Conservation (phyloP, 1,140 invertebrate species). For the Drosophila seguyi region DNA sequence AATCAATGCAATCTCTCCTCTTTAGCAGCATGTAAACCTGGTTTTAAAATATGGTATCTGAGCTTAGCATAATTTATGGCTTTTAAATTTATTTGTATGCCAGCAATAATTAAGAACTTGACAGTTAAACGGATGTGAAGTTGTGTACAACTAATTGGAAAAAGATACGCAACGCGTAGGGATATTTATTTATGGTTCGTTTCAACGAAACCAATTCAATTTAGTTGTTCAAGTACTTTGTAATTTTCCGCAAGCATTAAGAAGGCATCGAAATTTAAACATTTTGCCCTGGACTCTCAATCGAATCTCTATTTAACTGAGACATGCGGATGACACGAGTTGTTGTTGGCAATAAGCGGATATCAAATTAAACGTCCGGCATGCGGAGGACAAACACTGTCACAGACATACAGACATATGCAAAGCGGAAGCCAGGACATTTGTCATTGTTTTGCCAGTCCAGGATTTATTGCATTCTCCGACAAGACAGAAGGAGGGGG, state of each 20-base stretch:
- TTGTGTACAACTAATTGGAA: conserved; percentile 29
- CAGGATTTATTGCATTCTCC: conserved; percentile 76
- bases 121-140: conserved; percentile 32
- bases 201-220: conserved; percentile 1
- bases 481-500: conserved; percentile 14
- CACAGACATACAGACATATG: conserved; percentile 39
- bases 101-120: conserved; percentile 25
- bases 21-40: not conserved
- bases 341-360: conserved; percentile 49
- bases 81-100: conserved; percentile 10
- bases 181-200: not conserved
- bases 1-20: too few species aligned
- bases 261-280: conserved; percentile 5
- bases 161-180: conserved; percentile 1
- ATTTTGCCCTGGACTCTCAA: conserved; percentile 33
- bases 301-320: conserved; percentile 38
- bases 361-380: conserved; percentile 75
- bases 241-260: conserved; percentile 1
- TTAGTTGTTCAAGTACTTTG: not conserved
- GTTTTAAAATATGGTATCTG: not conserved
- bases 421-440: conserved; percentile 48
- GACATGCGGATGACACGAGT: conserved; percentile 54
- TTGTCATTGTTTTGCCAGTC: conserved; percentile 80
- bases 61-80: conserved; percentile 30
- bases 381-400: conserved; percentile 54